Base-by-base conservation (phyloP, 1,140 invertebrate genomes). In the Neodiprion fabricii region DNA sequence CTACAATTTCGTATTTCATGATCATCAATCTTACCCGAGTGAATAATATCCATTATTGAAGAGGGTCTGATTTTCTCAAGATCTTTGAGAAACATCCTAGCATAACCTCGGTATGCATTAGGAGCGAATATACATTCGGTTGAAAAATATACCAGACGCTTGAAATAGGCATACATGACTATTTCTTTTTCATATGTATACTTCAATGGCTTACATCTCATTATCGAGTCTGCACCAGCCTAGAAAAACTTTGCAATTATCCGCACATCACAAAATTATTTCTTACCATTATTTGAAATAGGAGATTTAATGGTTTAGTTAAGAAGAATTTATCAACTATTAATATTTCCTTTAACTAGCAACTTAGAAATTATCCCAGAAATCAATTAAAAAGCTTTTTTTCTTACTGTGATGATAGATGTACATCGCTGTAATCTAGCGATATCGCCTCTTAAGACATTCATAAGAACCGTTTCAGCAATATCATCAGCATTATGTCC, bases 181-280 rank as follows among this genome's bases (percentile, higher is more conserved):
- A 99, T 99, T 90, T 99, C 99, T 85, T 99, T 99, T 88, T 99
- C 98, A 87, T 99, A 99, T 5, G 97, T 95, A 84, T 99, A 99
- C 86, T 99, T 99, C 28, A 99, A 92, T 8, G 98, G 99, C 87
- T 99, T 99, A 72, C 96, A 97, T 79, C 98, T 90, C 7, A 96
- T 96, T 79, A 99, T 95, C 17, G 94, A 90, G 75, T 96, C 96
- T 85, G 96, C 95, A 79, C 93, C 91, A 49, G 95, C 93, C 91
- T 97, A 87, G 75, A 91, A 90, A 79, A 81, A 23, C 53, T 23
- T 40, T 40, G 0, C 28, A 40, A 40, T 40, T 40, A 40, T 40
- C 28, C 1, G 75, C 75, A 78, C 17, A 72, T 61, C 77, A 68
- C 28, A 40, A 48, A n/a, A 12, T 48, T 14, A 48, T 17, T 17